Conservation (phyloP, 2,888 invertebrate species). For the Ectemnius cavifrons region DNA sequence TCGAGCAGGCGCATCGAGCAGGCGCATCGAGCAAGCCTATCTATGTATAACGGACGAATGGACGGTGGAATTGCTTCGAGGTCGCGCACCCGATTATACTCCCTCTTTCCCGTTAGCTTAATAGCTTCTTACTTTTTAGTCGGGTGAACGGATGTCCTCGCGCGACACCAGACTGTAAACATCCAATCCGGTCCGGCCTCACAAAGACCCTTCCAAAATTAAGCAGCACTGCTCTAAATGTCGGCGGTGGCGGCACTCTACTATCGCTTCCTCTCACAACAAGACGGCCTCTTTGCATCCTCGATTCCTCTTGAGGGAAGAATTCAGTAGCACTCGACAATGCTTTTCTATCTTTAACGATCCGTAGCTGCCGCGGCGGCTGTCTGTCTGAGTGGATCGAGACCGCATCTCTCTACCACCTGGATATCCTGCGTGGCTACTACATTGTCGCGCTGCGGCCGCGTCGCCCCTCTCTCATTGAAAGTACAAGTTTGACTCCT, state of each 20-base stretch:
- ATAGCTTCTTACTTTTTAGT: constrained; percentile 25
- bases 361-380: no score
- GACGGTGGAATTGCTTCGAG: constrained; percentile 31
- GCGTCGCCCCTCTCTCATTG: no score
- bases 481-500: no score
- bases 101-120: constrained; percentile 13
- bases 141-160: constrained; percentile 52
- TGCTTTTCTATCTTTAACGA: no score
- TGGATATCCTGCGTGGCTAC: no score
- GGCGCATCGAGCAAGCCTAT: background rate
- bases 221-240: constrained; percentile 35
- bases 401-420: no score
- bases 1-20: background rate
- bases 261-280: background rate
- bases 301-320: no score
- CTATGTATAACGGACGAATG: background rate
- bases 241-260: background rate
- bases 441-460: no score
- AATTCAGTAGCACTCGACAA: no score
- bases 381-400: no score
- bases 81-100: constrained; percentile 12
- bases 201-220: constrained; percentile 49
- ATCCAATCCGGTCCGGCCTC: background rate
- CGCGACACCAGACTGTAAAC: constrained; percentile 37
- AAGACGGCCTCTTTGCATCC: no score